Evolutionary conservation across 2,888 invertebrate species (phyloP), one percentile per base, ranked within the genome.

Genomic region (Tinea semifulvella): DNA sequence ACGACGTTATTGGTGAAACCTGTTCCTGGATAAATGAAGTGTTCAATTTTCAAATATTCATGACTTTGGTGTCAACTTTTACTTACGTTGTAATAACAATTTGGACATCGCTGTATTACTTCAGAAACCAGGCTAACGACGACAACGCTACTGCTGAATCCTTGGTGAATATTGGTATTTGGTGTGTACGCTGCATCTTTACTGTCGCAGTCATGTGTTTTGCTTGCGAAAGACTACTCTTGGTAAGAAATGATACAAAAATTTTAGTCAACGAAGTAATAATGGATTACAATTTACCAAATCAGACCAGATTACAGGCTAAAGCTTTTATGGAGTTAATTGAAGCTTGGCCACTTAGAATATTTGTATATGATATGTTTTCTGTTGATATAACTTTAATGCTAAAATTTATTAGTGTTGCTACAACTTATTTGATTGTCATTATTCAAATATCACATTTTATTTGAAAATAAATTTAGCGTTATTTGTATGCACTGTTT

Each of bases 351-450:
- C 47, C 49, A n/a, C 36, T 70, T 13, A 52, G 54, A 0, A 56
- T 70, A 5, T 59, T 52, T 17, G 54, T 68, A 2, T 75, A 65
- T 43, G 65, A 71, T 45, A 67, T 75, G 66, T 68, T 72, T 49
- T 58, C 64, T 3, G 60, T 76, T 1, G 68, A 76, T 48, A 61
- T 73, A 16, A 67, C 67, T 1, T 50, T 76, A 3, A 63, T 73
- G 54, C 53, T 74, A 7, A 73, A 72, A 43, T 75, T 72, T 47
- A 61, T 73, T 27, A 72, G 69, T 49, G 63, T 73, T 2, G 64
- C 69, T 11, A 69, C 73, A 0, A 71, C 74, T 1, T 75, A 72
- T 50, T 59, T 74, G 42, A 71, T 76, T 53, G 61, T 75, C 16
- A 63, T 72, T 20, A 62, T 75, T 49, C 76, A 76, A 55, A 54